Evolutionary conservation across 1,140 invertebrate species (phyloP), one percentile per base, ranked within the genome.

Genomic region (Pseudomyrmex sp.): DNA sequence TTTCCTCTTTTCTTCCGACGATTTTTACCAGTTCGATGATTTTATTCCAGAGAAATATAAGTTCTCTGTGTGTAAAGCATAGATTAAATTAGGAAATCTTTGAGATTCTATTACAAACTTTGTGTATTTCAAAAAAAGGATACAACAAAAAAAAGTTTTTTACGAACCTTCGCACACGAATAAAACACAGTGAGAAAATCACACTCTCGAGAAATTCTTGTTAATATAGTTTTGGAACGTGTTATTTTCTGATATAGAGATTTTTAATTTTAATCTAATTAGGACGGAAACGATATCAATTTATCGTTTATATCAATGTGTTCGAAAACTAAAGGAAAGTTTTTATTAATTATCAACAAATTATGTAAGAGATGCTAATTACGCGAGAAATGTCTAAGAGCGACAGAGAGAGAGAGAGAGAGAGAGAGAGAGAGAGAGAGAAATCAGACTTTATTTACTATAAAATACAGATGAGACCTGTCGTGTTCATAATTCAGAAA

Each of bases 391-490:
- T 35, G 4, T 35, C 3, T 35, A 35, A 35, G 35, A 35, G 35
- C 5, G 0, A 35, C 35, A 35, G 35, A 35, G 35, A 35, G 35
- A 35, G 35, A 5, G 3, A 35, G 35, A 35, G 35, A 35, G 35
- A 35, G 35, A 35, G 5, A 35, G 65, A 44, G 5, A 35, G 26
- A 35, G 26, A 35, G 35, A 35, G 35, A 35, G 5, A 35, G 76
- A 44, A 72, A 80, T 61, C 46, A n/a, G 66, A 80, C 54, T 59
- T 70, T 80, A 72, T 80, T 72, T 80, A 80, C 44, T 72, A 80
- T 80, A 80, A 80, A 80, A 26, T 80, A 70, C 44, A 59, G 65
- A 79, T 54, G 44, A 35, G 35, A 72, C 66, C 44, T 48, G 44
- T 72, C 66, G 54, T 35, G 35, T 80, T 80, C 54, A 80, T 80